Base-by-base conservation (phyloP, 2,797 vertebrate genomes). In the Rhadinocentrus ornatus region DNA sequence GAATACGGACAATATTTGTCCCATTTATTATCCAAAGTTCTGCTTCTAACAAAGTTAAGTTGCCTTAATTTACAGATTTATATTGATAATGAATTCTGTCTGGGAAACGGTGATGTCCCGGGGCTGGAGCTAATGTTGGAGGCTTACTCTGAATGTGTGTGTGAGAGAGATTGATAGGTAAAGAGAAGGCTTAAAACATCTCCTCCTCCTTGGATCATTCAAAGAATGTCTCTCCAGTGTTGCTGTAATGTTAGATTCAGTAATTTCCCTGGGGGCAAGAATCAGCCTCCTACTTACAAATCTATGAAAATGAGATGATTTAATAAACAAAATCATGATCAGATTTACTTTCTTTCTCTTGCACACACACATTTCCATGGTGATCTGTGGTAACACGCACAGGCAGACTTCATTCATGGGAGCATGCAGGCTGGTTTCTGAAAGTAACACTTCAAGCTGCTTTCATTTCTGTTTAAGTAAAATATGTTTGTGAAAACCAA, bases 31-130 rank as follows among this genome's bases (percentile, higher is more conserved):
- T 64, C 72, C 74, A 71, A 52, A 80, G 65, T 53, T 59, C 44
- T 12, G 52, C 29, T 76, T 76, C 68, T 56, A 16, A 37, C 12
- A 50, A 60, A n/a, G 53, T 78, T 35, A 22, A 39, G 73, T 83
- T 84, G 89, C 89, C 84, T 90, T 86, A 86, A 75, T 77, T 62
- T 59, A 77, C 74, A 70, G 13, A 64, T 60, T 65, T 27, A 56
- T 71, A 59, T 53, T 53, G 48, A 20, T 57, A n/a, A 46, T 48
- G 54, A 66, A 63, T 29, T 56, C 46, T 34, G 53, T 18, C 5
- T 15, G 35, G 44, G 39, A 58, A 26, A 65, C 35, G 50, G 57
- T 16, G 71, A 62, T 22, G 26, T 41, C 11, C 20, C 7, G n/a
- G 12, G 18, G 4, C 37, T 31, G 29, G n/a, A 50, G 26, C 63